Base-by-base conservation (phyloP, 2,113 vertebrate genomes). In the Isichthys henryi region DNA sequence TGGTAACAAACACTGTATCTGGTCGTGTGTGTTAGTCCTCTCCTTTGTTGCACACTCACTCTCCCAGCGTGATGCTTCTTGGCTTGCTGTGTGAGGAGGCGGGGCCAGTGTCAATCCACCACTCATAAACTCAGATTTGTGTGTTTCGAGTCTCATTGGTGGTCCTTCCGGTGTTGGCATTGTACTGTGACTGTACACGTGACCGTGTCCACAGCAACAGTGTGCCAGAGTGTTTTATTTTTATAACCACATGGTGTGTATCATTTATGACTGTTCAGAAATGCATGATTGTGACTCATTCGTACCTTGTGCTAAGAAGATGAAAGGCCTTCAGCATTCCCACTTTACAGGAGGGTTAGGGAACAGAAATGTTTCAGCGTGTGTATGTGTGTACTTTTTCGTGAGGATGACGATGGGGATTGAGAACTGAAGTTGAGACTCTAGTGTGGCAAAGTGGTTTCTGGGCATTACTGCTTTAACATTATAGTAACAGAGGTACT, bases 201-300 rank as follows among this genome's bases (percentile, higher is more conserved):
- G 56, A 90, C 90, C 86, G 83, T 89, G 90, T 90, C 88, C 84
- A 58, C 86, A 9, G 88, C 85, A 74, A 62, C 87, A 39, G 80
- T 86, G 90, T 52, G 45, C 9, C 80, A 56, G 86, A 80, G 56
- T 88, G 89, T 89, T 19, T 19, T 80, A 39, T 83, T 84, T 84
- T 87, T 83, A 27, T 89, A 70, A 84, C 85, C 53, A 92, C 80
- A 87, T 27, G 87, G 53, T 88, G 35, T 88, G 45, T 88, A 27
- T 88, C 85, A 85, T 90, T 91, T 62, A 88, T 90, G 58, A 88
- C 88, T 89, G 88, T 89, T 90, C 90, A 66, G 49, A 89, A 88
- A 89, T 91, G 92, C 91, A 93, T 93, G 92, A 90, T 43, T 89
- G 89, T 91, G 82, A 87, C 31, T 90, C 89, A 91, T 92, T 87